Evolutionary conservation across 2,797 vertebrate species (phyloP), one percentile per base, ranked within the genome.

Genomic region (Acridotheres tristis): DNA sequence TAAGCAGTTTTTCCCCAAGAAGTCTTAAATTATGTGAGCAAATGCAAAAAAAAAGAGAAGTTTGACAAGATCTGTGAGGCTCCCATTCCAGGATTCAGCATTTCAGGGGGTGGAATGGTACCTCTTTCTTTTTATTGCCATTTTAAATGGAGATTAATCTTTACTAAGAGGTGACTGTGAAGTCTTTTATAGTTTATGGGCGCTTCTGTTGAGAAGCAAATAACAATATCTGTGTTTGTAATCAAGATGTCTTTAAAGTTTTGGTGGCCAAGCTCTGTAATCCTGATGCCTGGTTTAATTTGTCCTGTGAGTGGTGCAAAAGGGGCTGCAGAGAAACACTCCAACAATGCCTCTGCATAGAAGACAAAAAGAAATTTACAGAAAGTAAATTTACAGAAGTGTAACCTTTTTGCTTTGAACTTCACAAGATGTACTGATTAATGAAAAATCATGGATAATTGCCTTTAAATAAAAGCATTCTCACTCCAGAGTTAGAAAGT

Each of bases 81-180:
- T 92, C 11, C 43, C 14, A 5, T 74, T 79, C 48, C 55, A n/a
- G 53, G 27, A 66, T 54, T 76, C 3, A 1, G 25, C n/a, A 15
- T 92, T 85, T 82, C 53, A 34, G 45, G n/a, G 43, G 43, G 11
- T 54, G 13, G 34, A 74, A 83, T 75, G 50, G 5, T 47, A 34
- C 47, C 61, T 83, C 74, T 91, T 85, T 57, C 63, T 57, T 80
- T 78, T 88, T 85, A 81, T 81, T 76, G 45, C 36, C 10, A 18
- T 73, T 95, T 85, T 69, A 94, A 66, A 34, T 78, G n/a, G 69
- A 78, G 85, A 74, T 72, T 91, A 72, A 66, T 78, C 82, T 92
- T 85, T 83, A 22, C 36, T 68, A 61, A 78, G 50, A 91, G 66
- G 47, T 80, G 81, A 71, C 84, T 63, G 53, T 85, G 65, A 85